These are phyloP conservation scores for Mechanitis mazaeus DNA, from an alignment of 2,888 invertebrate genomes.

Conservation along the genomic window DNA sequence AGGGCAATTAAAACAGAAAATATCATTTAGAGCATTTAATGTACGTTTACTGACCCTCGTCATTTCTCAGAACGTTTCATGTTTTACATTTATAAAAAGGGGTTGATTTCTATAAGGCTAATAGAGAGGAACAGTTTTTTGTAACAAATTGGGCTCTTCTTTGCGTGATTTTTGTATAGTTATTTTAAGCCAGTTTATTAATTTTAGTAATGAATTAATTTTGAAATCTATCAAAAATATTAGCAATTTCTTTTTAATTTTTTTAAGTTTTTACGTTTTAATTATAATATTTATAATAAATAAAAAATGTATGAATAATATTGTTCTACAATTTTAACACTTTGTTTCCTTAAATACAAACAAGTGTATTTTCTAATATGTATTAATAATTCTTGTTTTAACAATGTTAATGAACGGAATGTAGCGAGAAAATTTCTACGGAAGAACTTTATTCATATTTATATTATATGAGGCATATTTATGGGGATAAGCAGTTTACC, in stretches of 20 bases:
- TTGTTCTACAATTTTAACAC: no score
- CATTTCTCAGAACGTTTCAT: slow-evolving; percentile 14
- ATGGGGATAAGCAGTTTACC: no score
- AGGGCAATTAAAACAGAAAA: slow-evolving; percentile 33
- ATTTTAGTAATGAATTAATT: not conserved
- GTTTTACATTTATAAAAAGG: slow-evolving; percentile 17
- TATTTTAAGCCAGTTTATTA: not conserved
- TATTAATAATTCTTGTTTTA: no score
- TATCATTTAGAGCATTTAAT: slow-evolving; percentile 30
- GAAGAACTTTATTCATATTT: no score
- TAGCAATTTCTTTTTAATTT: no score
- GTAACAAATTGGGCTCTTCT: not conserved
- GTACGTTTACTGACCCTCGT: slow-evolving; percentile 26
- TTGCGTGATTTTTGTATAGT: not conserved
- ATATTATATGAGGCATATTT: no score
- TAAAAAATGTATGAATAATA: not conserved
- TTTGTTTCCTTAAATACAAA: no score
- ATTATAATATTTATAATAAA: no score
- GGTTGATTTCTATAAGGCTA: slow-evolving; percentile 4
- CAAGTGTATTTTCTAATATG: no score
- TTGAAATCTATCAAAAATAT: not conserved
- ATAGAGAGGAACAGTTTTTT: slow-evolving; percentile 1
- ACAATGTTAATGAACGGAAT: no score
- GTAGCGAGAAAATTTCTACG: no score
- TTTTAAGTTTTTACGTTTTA: no score